Conservation (phyloP, 1,140 invertebrate genomes). For the Daktulosphaira vitifoliae region DNA sequence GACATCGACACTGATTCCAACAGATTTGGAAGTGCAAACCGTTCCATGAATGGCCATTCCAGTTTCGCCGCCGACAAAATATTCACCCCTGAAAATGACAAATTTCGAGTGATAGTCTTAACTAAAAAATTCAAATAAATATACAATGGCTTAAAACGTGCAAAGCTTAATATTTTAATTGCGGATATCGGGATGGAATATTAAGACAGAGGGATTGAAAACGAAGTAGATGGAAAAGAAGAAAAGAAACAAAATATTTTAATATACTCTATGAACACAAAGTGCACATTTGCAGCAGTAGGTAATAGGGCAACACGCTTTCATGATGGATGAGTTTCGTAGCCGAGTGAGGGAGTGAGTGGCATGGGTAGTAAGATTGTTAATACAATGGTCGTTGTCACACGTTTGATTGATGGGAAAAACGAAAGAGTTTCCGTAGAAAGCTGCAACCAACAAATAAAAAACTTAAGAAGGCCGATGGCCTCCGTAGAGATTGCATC, state of each 20-base stretch:
- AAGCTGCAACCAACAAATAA: constrained; percentile 4
- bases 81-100: constrained; percentile 65
- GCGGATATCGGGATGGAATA: too few species aligned
- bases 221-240: too few species aligned
- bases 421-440: constrained; percentile 3
- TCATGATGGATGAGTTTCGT: constrained; percentile 20
- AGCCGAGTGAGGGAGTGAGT: not conserved
- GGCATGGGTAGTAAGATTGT: too few species aligned
- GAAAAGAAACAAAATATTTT: too few species aligned
- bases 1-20: constrained; percentile 84
- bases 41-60: constrained; percentile 86
- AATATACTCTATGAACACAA: too few species aligned
- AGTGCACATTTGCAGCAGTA: not conserved
- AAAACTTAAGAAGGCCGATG: not conserved
- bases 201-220: constrained; percentile 8
- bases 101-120: too few species aligned
- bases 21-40: constrained; percentile 80
- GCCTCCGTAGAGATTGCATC: not conserved
- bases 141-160: too few species aligned
- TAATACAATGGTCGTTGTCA: not conserved
- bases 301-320: constrained; percentile 14
- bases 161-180: too few species aligned
- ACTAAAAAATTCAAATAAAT: too few species aligned
- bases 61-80: constrained; percentile 72
- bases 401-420: constrained; percentile 22